Base-by-base conservation (phyloP, 1,140 invertebrate genomes). In the Pseudobourletiella spinata region DNA sequence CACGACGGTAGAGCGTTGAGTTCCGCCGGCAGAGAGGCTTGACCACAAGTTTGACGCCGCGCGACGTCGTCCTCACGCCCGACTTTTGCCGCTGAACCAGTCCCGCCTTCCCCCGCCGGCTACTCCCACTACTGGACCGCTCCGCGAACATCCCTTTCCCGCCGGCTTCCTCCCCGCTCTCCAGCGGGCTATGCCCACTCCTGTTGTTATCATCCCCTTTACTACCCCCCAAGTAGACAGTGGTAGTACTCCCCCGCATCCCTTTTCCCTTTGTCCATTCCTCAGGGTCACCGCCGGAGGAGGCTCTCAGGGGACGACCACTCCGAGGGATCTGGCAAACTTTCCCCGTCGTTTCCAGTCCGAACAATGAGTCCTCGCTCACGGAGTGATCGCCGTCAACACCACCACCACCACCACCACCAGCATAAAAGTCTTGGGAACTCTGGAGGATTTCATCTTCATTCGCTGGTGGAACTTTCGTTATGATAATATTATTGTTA, bases 1-100 rank as follows among this genome's bases (percentile, higher is more conserved):
- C 61, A 30, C 54, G 35, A 50, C 63, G 46, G 44, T 66, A 66
- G n/a, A 66, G 39, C 22, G 64, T 63, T 30, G 59, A 63, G 30
- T 65, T 63, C 26, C 66, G 11, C 35, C 63, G 46, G 35, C 54
- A 57, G 4, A 63, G 46, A 20, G 62, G 48, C 46, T 68, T 68
- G 14, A 54, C 59, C 22, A 67, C 43, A 43, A 67, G 57, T 67
- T 67, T 67, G 22, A 46, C 48, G 26, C 56, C 42, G 51, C 54
- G 58, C 22, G 54, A 61, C n/a, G n/a, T n/a, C n/a, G n/a, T n/a
- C 15, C 29, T 55, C 44, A 30, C 50, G 28, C 54, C 3, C 2
- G 57, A 63, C 20, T 60, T 57, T 25, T 60, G 44, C n/a, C 32
- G 8, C n/a, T 39, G 8, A 8, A 20, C 28, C n/a, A n/a, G n/a